phyloP scores from a whole-genome alignment of 1,140 invertebrate species.

The Lordiphosa stackelbergi region DNA sequence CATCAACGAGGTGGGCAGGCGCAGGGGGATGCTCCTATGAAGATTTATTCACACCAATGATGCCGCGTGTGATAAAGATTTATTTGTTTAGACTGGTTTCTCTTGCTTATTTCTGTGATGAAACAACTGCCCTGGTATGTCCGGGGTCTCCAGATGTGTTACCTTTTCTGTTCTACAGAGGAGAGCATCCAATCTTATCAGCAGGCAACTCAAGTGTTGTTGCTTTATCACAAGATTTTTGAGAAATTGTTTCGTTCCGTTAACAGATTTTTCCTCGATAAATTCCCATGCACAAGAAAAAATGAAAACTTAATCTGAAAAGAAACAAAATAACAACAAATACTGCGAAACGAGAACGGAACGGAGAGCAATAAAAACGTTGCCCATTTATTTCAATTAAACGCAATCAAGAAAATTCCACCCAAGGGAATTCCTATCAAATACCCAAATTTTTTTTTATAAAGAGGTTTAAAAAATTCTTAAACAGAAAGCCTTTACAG shows the following conservation, averaged over 20 bases:
- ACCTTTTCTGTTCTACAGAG: conserved; percentile 1
- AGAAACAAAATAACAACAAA: conserved; percentile 20
- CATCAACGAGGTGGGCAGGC: conserved; percentile 55
- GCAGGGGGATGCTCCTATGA: not conserved
- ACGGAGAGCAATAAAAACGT: conserved; percentile 42
- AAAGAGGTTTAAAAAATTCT: too few relatives aligned
- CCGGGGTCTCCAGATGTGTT: conserved; percentile 1
- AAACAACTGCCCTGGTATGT: conserved; percentile 24
- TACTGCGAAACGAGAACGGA: conserved; percentile 8
- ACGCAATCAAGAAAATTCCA: conserved; percentile 59
- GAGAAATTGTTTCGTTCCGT: conserved; percentile 9
- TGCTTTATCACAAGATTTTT: conserved; percentile 20
- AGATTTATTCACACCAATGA: conserved; percentile 60
- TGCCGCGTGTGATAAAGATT: conserved; percentile 58
- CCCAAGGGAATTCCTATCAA: conserved; percentile 7
- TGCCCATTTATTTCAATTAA: conserved; percentile 74
- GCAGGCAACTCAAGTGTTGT: conserved; percentile 11
- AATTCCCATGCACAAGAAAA: conserved; percentile 25
- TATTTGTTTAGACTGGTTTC: conserved; percentile 62
- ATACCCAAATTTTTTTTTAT: too few relatives aligned
- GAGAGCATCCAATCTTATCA: conserved; percentile 36
- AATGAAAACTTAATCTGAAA: conserved; percentile 62
- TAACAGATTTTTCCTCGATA: conserved; percentile 3
- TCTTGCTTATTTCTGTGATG: conserved; percentile 20
- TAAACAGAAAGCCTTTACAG: too few relatives aligned